Base-by-base conservation (phyloP, 2,888 invertebrate species). In the Orthosia gracilis region DNA sequence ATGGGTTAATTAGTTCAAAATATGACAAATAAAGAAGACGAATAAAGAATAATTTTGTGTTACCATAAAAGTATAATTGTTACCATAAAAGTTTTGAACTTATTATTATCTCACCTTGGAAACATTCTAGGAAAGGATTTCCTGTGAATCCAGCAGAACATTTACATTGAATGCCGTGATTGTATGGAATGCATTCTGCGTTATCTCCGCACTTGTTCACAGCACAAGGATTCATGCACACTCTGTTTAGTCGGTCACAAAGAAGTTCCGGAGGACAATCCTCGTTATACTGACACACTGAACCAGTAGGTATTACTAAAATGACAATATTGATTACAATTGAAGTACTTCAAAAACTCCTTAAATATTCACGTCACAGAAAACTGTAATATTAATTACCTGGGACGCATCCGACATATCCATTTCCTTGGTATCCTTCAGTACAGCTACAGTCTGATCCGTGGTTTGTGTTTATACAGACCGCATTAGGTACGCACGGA, bases 391-490 rank as follows among this genome's bases (percentile, higher is more conserved):
- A 49, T 49, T 2, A 40, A 49, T 94, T 97, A 98, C 98, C 98
- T 97, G 97, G 97, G 85, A 97, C 97, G 91, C 98, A 98, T 89
- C 98, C 98, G 63, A 98, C 97, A 89, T 98, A 98, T 89, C 98
- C 98, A 90, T 98, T 98, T 91, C 99, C 99, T 93, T 98, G 98
- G 93, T 97, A 98, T 83, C 98, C 98, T 94, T 98, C 98, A 62
- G 97, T 97, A 91, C 99, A 99, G 92, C 98, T 98, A 94, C 99
- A 99, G 90, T 98, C 98, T 40, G 98, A 98, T 84, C 98, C 98
- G 91, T 99, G 99, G 89, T 98, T 98, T 69, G 98, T 98, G 94
- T 98, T 98, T 94, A 98, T 97, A 96, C 99, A 99, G 84, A 98
- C 97, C 72, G 98, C 98, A 92, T 98, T 98, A 88, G 97, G 97